Conservation (phyloP, 2,797 vertebrate species). For the Leucoraja ocellata region DNA sequence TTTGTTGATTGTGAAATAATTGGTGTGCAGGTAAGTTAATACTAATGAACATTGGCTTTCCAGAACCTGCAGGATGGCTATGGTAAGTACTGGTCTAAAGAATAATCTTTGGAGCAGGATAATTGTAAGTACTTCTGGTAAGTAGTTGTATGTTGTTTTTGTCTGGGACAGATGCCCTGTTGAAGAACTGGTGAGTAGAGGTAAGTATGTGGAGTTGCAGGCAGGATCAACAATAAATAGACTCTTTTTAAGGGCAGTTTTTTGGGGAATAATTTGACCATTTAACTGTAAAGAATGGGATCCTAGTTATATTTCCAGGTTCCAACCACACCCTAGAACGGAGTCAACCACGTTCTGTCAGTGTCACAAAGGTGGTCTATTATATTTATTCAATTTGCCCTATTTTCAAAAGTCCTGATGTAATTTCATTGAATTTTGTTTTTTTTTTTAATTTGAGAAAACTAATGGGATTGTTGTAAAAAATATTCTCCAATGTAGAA, state of each 20-base stretch:
- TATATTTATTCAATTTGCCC: neutral
- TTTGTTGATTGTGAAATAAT: slow-evolving; percentile 59
- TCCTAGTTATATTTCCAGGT: neutral
- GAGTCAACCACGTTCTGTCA: neutral
- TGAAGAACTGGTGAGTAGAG: slow-evolving; percentile 42
- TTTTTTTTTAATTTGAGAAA: neutral
- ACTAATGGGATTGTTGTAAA: neutral
- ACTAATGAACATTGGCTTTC: slow-evolving; percentile 62
- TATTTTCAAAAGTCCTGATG: neutral
- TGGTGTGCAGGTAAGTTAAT: slow-evolving; percentile 61
- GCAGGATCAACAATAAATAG: neutral
- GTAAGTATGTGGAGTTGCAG: slow-evolving; percentile 38
- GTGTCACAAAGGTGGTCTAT: neutral
- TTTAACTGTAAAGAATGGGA: too few species aligned
- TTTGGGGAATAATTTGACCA: neutral
- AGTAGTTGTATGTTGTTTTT: slow-evolving; percentile 42
- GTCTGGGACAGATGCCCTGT: slow-evolving; percentile 26
- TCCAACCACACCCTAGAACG: neutral
- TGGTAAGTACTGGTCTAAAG: slow-evolving; percentile 63
- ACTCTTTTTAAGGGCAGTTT: neutral
- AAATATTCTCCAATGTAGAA: neutral
- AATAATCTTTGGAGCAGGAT: slow-evolving; percentile 32
- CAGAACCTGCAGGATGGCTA: slow-evolving; percentile 48
- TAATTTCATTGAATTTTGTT: neutral
- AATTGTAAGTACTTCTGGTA: slow-evolving; percentile 43